Conservation (phyloP, 2,888 invertebrate genomes). For the Nomada goodeniana region DNA sequence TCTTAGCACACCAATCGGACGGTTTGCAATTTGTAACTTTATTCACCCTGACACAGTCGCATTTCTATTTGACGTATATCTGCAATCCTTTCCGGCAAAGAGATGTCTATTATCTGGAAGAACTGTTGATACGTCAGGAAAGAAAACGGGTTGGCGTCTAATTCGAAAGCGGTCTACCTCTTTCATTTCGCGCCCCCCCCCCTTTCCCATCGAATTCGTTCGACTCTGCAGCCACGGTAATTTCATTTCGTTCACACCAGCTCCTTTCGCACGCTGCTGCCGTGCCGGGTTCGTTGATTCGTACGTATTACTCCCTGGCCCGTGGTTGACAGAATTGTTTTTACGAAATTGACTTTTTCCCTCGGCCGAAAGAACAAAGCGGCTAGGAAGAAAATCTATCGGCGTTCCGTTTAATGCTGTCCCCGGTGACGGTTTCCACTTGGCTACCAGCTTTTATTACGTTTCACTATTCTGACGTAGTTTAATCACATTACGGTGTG, state of each 20-base stretch:
- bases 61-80: background rate
- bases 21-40: background rate
- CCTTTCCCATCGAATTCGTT: slow-evolving; percentile 67
- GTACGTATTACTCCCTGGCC: slow-evolving; percentile 72
- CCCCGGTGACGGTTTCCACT: slow-evolving; percentile 51
- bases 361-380: slow-evolving; percentile 61
- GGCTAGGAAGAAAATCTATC: slow-evolving; percentile 61
- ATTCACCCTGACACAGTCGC: background rate
- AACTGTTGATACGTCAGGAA: slow-evolving; percentile 60
- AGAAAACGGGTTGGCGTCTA: slow-evolving; percentile 31
- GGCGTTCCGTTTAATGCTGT: slow-evolving; percentile 64
- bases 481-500: slow-evolving; percentile 56
- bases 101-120: slow-evolving; percentile 9
- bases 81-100: background rate
- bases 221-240: slow-evolving; percentile 71
- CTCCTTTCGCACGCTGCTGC: slow-evolving; percentile 62
- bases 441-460: slow-evolving; percentile 55
- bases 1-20: too few species aligned
- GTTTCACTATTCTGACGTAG: slow-evolving; percentile 51
- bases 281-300: slow-evolving; percentile 63
- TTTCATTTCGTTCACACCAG: slow-evolving; percentile 76
- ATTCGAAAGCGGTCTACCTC: slow-evolving; percentile 49
- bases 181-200: slow-evolving; percentile 43
- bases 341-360: slow-evolving; percentile 79
- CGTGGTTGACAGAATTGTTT: slow-evolving; percentile 76